Conservation (phyloP, 2,888 invertebrate species). For the Lepetodrilus schrolli region DNA sequence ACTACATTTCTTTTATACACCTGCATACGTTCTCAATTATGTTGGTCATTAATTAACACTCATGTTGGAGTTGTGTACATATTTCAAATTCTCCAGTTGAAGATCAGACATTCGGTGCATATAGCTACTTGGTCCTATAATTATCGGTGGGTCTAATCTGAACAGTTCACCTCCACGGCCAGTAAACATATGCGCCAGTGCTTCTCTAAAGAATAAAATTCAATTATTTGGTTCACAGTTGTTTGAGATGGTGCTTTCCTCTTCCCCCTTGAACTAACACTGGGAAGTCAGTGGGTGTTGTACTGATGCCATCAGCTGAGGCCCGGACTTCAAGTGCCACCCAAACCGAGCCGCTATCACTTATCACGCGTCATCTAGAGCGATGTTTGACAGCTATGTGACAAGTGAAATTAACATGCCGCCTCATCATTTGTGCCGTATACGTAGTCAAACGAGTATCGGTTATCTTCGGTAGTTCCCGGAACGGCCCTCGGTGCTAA, state of each 20-base stretch:
- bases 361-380: conserved; percentile 22
- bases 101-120: no score
- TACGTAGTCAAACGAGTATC: not conserved
- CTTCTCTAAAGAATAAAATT: no score
- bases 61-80: no score
- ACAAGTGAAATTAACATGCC: conserved; percentile 22
- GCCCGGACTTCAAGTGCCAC: not conserved
- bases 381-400: conserved; percentile 23
- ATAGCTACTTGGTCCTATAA: no score
- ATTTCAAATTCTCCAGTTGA: no score
- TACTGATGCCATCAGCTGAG: not conserved
- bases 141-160: no score
- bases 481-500: conserved; percentile 4
- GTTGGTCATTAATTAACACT: no score
- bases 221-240: not conserved
- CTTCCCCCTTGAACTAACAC: not conserved
- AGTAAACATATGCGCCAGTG: no score
- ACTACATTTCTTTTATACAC: no score
- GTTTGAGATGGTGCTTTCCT: not conserved
- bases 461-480: conserved; percentile 11
- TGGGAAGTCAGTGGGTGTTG: not conserved
- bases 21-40: no score
- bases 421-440: not conserved
- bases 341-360: not conserved
- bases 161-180: no score